Base-by-base conservation (phyloP, 2,888 invertebrate genomes). In the Stenolophus ochropezus region DNA sequence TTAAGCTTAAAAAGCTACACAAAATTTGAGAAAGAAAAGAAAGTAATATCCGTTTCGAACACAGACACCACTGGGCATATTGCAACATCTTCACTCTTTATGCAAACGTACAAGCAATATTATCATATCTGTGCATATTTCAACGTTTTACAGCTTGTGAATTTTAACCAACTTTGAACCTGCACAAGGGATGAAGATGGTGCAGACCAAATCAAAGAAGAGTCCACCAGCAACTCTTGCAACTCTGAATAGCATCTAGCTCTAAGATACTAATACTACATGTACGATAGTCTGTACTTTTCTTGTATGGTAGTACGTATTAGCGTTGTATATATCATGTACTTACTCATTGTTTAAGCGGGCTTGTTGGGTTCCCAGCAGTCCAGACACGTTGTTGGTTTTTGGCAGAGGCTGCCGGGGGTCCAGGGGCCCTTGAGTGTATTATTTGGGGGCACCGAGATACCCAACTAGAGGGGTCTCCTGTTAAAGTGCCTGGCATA, bases 401-500 rank as follows among this genome's bases (percentile, higher is more conserved):
- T 16, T 51, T 51, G 51, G 16, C 16, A 2, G 33, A 69, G 5
- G 11, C 16, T 69, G 5, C 11, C 8, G 18, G 65, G 18, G n/a
- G 27, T 4, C 23, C 8, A 58, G 65, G 27, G 27, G 11, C 8
- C 14, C 65, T 69, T 14, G 20, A 49, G 20, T 79, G 56, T 79
- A 53, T 79, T 79, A 49, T 51, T 69, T 73, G 80, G 80, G 58
- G 80, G 80, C 80, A 80, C 80, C 80, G 80, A 80, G 80, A 80
- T 69, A 69, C 56, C 80, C 80, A 23, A 73, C 14, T 42, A 27
- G 73, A 56, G 58, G 80, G 80, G 80, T 58, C 73, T 73, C 73
- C 80, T 73, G 49, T 79, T 42, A 81, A 81, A 81, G 81, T 81
- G 81, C 81, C 81, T 81, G 81, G 81, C 81, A 51, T 81, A 81